phyloP scores from a whole-genome alignment of 1,140 invertebrate genomes.

The Scaptomyza hsui region DNA sequence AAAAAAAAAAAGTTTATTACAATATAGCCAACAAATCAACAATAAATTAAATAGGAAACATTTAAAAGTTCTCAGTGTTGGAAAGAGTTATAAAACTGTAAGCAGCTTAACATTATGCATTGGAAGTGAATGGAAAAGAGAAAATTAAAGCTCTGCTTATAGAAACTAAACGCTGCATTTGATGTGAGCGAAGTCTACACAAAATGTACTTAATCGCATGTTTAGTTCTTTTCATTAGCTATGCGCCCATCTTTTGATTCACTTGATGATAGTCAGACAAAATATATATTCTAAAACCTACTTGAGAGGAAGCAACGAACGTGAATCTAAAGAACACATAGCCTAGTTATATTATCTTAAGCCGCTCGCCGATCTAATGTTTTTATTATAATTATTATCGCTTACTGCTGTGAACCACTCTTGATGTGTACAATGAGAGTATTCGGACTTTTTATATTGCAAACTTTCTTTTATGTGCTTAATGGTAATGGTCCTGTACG shows the following conservation, averaged over 20 bases:
- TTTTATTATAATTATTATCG: conserved; percentile 7
- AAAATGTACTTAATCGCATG: conserved; percentile 63
- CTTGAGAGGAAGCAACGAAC: conserved; percentile 2
- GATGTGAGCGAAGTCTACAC: conserved; percentile 28
- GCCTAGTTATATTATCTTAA: conserved; percentile 16
- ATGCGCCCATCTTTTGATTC: conserved; percentile 7
- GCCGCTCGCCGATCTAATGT: conserved; percentile 1
- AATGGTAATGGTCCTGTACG: conserved; percentile 8
- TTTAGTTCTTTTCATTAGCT: conserved; percentile 38
- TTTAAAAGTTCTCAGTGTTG: conserved; percentile 5
- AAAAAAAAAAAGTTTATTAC: conserved; percentile 9
- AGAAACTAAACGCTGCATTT: conserved; percentile 35
- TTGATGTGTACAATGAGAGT: not conserved
- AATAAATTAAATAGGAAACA: conserved; percentile 23
- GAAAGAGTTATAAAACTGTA: conserved; percentile 3
- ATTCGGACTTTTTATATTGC: conserved; percentile 12
- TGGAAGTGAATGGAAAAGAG: not conserved
- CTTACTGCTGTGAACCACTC: conserved; percentile 1
- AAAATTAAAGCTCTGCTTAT: conserved; percentile 19
- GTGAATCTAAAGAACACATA: conserved; percentile 15
- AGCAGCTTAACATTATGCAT: not conserved
- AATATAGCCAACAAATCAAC: conserved; percentile 24
- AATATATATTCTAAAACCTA: conserved; percentile 35
- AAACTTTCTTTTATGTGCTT: conserved; percentile 11
- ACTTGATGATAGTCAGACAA: conserved; percentile 11